Evolutionary conservation across 2,113 vertebrate species (phyloP).

Genomic region (Hippocampus barbouri): DNA sequence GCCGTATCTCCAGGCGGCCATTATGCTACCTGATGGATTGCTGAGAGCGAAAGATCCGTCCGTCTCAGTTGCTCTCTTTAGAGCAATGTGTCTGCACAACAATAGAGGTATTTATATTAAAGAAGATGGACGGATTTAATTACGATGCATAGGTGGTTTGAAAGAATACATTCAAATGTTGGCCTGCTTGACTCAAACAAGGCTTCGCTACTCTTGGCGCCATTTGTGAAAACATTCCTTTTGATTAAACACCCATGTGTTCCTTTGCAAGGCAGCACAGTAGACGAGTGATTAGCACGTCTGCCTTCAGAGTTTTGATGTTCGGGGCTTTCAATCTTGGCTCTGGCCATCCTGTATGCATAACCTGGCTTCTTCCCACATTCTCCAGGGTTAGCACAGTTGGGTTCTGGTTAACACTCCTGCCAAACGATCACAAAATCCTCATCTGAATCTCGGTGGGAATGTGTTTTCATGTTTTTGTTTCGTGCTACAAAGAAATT

Average conservation of each 20-base stretch:
- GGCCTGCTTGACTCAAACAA: neutral
- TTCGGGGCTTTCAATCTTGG: too few relatives aligned
- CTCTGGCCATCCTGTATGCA: too few relatives aligned
- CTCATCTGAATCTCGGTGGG: neutral
- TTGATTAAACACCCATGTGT: neutral
- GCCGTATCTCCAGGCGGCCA: neutral
- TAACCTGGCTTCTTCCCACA: too few relatives aligned
- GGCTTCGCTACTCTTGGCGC: neutral
- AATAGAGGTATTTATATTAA: neutral
- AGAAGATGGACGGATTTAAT: neutral
- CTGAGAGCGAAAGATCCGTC: neutral
- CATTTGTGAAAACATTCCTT: neutral
- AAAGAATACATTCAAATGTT: neutral
- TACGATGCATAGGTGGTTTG: neutral
- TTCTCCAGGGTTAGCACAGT: neutral
- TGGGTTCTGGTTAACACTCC: neutral
- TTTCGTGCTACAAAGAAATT: too few relatives aligned
- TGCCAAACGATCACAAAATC: neutral
- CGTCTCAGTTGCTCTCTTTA: conserved; percentile 1
- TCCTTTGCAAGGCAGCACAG: neutral
- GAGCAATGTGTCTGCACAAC: neutral
- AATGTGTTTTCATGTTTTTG: neutral
- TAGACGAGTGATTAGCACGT: neutral
- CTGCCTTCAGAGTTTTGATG: neutral
- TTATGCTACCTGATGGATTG: neutral